phyloP scores from a whole-genome alignment of 2,797 vertebrate genomes.

The Chrysocyon brachyurus region DNA sequence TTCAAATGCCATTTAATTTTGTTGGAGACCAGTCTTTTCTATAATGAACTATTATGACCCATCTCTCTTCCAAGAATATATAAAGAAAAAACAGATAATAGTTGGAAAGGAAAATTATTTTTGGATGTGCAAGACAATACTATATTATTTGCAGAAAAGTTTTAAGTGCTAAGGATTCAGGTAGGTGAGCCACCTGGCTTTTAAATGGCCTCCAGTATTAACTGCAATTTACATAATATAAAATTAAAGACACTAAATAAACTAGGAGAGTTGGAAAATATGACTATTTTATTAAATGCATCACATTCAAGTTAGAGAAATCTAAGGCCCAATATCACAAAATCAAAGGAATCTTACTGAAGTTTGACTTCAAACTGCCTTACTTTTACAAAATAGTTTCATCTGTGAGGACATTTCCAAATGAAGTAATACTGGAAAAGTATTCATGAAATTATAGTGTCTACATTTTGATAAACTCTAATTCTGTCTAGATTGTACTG shows the following conservation, averaged over 20 bases:
- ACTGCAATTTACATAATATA: slow-evolving; percentile 48
- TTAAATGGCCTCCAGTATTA: slow-evolving; percentile 48
- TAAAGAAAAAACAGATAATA: neutral
- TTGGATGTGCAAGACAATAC: neutral
- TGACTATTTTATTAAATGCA: slow-evolving; percentile 64
- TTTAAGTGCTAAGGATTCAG: slow-evolving; percentile 21
- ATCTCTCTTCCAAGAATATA: slow-evolving; percentile 11
- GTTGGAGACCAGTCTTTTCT: neutral
- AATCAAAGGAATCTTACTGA: slow-evolving; percentile 51
- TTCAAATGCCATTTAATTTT: slow-evolving; percentile 32
- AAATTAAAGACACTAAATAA: slow-evolving; percentile 60
- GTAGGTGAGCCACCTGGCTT: neutral
- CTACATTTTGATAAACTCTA: neutral
- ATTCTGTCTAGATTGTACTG: neutral
- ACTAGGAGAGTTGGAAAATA: slow-evolving; percentile 38
- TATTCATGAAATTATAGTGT: slow-evolving; percentile 1
- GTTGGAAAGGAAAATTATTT: slow-evolving; percentile 37
- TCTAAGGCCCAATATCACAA: slow-evolving; percentile 14
- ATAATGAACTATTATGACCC: neutral
- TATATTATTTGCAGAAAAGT: slow-evolving; percentile 50
- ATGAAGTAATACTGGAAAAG: neutral
- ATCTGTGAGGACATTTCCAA: slow-evolving; percentile 31
- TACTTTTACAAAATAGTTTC: slow-evolving; percentile 38
- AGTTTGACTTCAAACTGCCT: slow-evolving; percentile 31
- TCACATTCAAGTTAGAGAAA: slow-evolving; percentile 62